Evolutionary conservation across 1,140 invertebrate genomes (phyloP).

Genomic region (Halictus rubicundus): DNA sequence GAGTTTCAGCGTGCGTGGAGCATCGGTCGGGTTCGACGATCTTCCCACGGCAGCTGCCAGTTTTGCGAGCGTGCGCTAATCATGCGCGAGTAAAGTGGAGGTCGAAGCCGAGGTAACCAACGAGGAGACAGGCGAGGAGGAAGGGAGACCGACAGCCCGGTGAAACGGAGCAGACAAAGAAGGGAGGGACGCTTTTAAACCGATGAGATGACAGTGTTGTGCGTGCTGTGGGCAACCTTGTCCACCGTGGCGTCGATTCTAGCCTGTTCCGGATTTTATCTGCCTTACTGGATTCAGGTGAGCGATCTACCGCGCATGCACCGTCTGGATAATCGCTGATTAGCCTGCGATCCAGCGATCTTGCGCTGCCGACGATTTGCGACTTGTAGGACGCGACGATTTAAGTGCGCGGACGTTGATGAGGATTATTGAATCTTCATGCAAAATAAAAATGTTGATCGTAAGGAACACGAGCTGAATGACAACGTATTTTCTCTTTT

Average conservation of each 20-base stretch:
- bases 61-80: neutral
- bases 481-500: too few relatives aligned
- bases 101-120: neutral
- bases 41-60: neutral
- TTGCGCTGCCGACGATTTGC: too few relatives aligned
- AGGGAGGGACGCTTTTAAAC: slow-evolving; percentile 51
- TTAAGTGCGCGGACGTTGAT: too few relatives aligned
- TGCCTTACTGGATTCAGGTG: slow-evolving; percentile 88
- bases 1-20: neutral
- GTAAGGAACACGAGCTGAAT: too few relatives aligned
- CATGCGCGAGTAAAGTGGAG: slow-evolving; percentile 38
- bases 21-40: neutral
- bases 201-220: slow-evolving; percentile 82
- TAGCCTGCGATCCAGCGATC: too few relatives aligned
- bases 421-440: too few relatives aligned
- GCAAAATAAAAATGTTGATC: too few relatives aligned
- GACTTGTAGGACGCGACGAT: too few relatives aligned
- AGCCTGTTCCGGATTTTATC: slow-evolving; percentile 85
- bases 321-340: neutral
- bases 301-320: slow-evolving; percentile 18
- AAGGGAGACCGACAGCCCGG: neutral
- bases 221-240: slow-evolving; percentile 84
- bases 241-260: slow-evolving; percentile 84
- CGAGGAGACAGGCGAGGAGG: slow-evolving; percentile 2
- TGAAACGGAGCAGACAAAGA: neutral